Base-by-base conservation (phyloP, 2,113 vertebrate genomes). In the Lipotes vexillifer region DNA sequence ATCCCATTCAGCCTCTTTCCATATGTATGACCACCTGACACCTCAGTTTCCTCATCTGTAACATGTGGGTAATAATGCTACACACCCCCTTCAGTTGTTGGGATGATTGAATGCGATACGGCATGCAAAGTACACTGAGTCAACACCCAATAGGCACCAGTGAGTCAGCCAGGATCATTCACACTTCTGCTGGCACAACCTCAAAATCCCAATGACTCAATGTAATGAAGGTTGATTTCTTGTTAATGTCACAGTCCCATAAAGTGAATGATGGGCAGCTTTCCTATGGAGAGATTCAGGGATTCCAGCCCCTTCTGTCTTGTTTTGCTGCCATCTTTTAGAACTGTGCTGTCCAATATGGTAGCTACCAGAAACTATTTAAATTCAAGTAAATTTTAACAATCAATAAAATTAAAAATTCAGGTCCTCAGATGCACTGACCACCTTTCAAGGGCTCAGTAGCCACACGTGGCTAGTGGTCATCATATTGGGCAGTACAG, bases 101-200 rank as follows among this genome's bases (percentile, higher is more conserved):
- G 66, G 69, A 71, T 1, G 46, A 65, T 8, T 23, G 46, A 21
- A 4, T 59, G 33, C 57, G 57, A 52, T 1, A 3, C 0, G 23
- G 46, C 2, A 6, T 2, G 66, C 6, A 5, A 6, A 2, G 27
- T 0, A 20, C 4, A 1, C 9, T 4, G 3, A 57, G 65, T 0
- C 6, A 17, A 5, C 10, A 13, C 44, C 9, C 33, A 27, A 2
- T 12, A 6, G 72, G 13, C 18, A 33, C 9, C 36, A 20, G 75
- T 4, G 29, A 2, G 23, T 17, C 29, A 10, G 8, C 49, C 41
- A 17, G 57, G 69, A 13, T 17, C 8, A 25, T 23, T 57, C 36
- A 59, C 7, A 9, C 36, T 6, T 18, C 61, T 13, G 80, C 78
- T 41, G 57, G 18, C 3, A 46, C 61, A 1, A 0, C 13, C 46